Evolutionary conservation across 1,140 invertebrate species (phyloP).

Genomic region (Drosophila bocki): DNA sequence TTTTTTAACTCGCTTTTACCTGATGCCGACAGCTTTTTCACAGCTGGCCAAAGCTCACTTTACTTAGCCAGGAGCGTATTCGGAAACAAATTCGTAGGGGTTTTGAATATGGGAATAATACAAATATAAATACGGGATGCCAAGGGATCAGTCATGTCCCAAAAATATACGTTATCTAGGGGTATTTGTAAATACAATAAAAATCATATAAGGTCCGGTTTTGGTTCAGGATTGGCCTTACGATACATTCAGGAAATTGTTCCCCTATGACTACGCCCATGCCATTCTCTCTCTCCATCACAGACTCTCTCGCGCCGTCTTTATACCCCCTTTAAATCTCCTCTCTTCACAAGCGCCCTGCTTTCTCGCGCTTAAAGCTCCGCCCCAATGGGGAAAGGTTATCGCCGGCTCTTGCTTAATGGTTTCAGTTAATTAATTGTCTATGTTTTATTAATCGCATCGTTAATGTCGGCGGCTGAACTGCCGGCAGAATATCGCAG

Average conservation of each 20-base stretch:
- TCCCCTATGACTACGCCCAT: background rate
- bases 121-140: no score
- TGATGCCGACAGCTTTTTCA: constrained; percentile 33
- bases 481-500: constrained; percentile 1
- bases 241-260: no score
- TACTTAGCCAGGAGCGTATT: constrained; percentile 12
- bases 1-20: constrained; percentile 29
- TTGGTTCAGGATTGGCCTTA: background rate
- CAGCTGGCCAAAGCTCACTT: constrained; percentile 38
- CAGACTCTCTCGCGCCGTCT: background rate
- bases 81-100: background rate
- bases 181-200: no score
- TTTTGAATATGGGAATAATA: background rate
- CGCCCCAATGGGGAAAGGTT: constrained; percentile 15
- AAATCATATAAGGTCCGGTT: background rate
- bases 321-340: background rate
- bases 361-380: constrained; percentile 23
- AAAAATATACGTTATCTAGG: background rate
- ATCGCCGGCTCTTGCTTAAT: constrained; percentile 29
- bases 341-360: background rate
- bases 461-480: constrained; percentile 1
- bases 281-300: background rate
- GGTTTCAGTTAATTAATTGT: constrained; percentile 42
- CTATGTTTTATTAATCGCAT: constrained; percentile 35
- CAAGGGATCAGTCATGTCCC: background rate